Base-by-base conservation (phyloP, 1,140 invertebrate genomes). In the Araneus ventricosus region DNA sequence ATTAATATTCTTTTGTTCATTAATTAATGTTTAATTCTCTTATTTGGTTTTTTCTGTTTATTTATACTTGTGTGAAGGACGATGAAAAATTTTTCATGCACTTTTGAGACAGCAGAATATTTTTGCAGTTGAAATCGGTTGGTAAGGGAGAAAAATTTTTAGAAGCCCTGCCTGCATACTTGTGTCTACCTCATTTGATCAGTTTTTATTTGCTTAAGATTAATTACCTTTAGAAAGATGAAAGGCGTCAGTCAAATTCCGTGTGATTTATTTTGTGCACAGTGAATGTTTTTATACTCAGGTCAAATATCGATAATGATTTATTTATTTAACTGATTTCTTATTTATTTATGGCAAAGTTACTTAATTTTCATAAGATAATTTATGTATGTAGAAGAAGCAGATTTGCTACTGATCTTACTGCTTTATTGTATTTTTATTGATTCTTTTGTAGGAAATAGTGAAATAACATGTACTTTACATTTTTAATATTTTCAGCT, bases 111-210 rank as follows among this genome's bases (percentile, higher is more conserved):
- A 8, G 17, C 45, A 52, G 10, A n/a, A 14, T 52, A 17, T 52
- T 52, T 14, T 4, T 14, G 17, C 10, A 45, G 17, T 14, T 52
- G 8, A 17, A 17, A 52, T 52, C 10, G 45, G 45, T 14, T 14
- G 45, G 17, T 2, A 1, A 52, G 0, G 10, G 45, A 14, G 45
- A 52, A n/a, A n/a, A 52, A 52, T 52, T 52, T 52, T 17, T 14
- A 52, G 45, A 52, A 52, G 45, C 45, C 17, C 45, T 52, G 45
- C 10, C n/a, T 52, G 3, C 17, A 52, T 52, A 52, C 14, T 82
- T 87, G 85, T 87, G 80, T 87, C 85, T 87, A 87, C 85, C 85
- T 87, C 85, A 87, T 87, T 63, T 87, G 85, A 37, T 87, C 39
- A 14, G 14, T 22, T 75, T 84, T 84, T 87, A 34, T 87, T 61